Percentiles rank a stretch among this genome's conserved stretches.
Conservation (phyloP, 2,888 invertebrate species). For the Selenia dentaria region DNA sequence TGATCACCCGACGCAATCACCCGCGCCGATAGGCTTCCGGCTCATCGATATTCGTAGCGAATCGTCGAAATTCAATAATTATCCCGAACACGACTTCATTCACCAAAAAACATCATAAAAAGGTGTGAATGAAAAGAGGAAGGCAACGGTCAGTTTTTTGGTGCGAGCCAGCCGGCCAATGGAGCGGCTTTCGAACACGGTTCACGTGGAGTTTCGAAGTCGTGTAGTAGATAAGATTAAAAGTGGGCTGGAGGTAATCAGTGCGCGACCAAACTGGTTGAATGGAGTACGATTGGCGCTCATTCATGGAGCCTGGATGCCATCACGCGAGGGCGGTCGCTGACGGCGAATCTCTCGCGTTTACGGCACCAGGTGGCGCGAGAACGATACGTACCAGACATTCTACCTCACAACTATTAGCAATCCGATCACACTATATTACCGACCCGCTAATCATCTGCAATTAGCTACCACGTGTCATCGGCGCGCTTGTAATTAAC, state of each 20-base stretch:
- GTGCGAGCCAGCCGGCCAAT: conserved; percentile 48
- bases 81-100: conserved; percentile 84
- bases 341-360: conserved; percentile 32
- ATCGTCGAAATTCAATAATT: conserved; percentile 84
- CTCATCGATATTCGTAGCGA: conserved; percentile 84
- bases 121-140: conserved; percentile 82
- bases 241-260: conserved; percentile 75
- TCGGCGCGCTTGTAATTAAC: conserved; percentile 34
- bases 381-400: too few species aligned
- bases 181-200: conserved; percentile 41
- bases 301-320: conserved; percentile 77
- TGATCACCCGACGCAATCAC: conserved; percentile 75
- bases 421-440: conserved; percentile 48
- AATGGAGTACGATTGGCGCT: conserved; percentile 61
- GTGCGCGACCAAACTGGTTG: conserved; percentile 81
- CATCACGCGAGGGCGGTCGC: conserved; percentile 62
- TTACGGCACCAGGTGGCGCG: conserved; percentile 12
- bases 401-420: conserved; percentile 40
- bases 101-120: conserved; percentile 78
- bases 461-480: conserved; percentile 44
- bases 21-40: conserved; percentile 79
- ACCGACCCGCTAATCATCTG: conserved; percentile 43
- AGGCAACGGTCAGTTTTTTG: conserved; percentile 73
- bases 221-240: conserved; percentile 78
- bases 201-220: conserved; percentile 58